Evolutionary conservation across 2,113 vertebrate species (phyloP).

Genomic region (Passer domesticus): DNA sequence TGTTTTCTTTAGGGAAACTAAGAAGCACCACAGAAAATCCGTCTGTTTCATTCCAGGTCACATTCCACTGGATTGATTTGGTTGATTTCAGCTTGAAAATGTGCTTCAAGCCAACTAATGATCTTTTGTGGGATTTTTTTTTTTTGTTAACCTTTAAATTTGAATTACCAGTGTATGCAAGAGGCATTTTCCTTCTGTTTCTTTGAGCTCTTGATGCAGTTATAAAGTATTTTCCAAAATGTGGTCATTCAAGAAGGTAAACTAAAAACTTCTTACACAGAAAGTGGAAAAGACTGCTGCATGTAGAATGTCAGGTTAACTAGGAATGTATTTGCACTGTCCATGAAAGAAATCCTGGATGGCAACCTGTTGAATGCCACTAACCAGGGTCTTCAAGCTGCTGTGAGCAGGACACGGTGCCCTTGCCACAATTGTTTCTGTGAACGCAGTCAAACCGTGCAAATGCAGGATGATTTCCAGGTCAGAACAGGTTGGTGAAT

Average conservation of each 20-base stretch:
- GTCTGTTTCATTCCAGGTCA: neutral
- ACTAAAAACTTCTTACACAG: neutral
- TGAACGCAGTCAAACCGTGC: neutral
- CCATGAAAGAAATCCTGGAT: neutral
- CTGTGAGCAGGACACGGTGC: neutral
- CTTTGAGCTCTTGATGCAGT: neutral
- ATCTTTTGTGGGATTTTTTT: neutral
- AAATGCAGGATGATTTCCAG: neutral
- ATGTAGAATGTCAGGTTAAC: neutral
- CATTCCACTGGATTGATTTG: neutral
- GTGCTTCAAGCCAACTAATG: neutral
- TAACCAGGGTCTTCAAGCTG: neutral
- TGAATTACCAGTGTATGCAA: neutral
- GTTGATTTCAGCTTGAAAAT: neutral
- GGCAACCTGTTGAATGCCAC: conserved; percentile 16
- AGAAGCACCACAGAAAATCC: neutral
- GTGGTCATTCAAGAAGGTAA: neutral
- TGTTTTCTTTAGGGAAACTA: neutral
- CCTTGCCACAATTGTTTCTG: neutral
- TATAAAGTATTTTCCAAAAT: neutral
- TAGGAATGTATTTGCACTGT: neutral
- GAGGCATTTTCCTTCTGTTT: neutral
- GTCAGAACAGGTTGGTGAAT: neutral
- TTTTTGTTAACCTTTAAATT: neutral
- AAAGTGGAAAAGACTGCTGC: neutral